These are phyloP conservation scores for Megaptera novaeangliae DNA, from an alignment of 2,113 vertebrate species.

Conservation along the genomic window DNA sequence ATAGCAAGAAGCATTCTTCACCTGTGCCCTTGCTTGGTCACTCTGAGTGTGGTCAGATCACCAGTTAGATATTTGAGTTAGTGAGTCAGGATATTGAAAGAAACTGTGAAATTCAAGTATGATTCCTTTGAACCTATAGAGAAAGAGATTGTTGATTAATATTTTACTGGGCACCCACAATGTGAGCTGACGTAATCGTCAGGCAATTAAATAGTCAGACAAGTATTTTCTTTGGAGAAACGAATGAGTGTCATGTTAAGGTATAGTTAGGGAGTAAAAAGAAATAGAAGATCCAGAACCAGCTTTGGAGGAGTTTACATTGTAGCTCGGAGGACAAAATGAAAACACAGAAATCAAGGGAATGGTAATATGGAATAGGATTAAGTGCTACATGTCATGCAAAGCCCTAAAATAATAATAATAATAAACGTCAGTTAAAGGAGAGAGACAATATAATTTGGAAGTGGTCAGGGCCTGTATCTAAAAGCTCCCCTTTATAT, in stretches of 20 bases:
- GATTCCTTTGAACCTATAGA: neutral
- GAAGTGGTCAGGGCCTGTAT: neutral
- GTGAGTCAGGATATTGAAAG: conserved; percentile 3
- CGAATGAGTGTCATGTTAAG: neutral
- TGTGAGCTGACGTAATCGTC: neutral
- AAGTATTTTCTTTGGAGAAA: neutral
- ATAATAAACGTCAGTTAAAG: neutral
- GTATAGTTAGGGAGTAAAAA: neutral
- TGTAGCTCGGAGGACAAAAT: neutral
- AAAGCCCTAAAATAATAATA: neutral
- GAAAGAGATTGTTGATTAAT: conserved; percentile 7
- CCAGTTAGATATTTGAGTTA: neutral
- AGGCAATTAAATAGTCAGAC: neutral
- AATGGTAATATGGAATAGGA: neutral
- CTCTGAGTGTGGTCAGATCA: neutral
- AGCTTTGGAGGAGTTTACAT: neutral
- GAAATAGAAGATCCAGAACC: neutral
- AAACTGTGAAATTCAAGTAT: neutral
- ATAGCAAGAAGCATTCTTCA: neutral
- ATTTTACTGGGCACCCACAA: neutral
- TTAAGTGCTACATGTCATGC: neutral
- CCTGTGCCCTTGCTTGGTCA: neutral
- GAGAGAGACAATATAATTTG: neutral
- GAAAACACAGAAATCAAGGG: neutral
- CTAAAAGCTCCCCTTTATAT: neutral